These are phyloP conservation scores for Trachelus iudaicus DNA, from an alignment of 2,888 invertebrate genomes.

Conservation along the genomic window DNA sequence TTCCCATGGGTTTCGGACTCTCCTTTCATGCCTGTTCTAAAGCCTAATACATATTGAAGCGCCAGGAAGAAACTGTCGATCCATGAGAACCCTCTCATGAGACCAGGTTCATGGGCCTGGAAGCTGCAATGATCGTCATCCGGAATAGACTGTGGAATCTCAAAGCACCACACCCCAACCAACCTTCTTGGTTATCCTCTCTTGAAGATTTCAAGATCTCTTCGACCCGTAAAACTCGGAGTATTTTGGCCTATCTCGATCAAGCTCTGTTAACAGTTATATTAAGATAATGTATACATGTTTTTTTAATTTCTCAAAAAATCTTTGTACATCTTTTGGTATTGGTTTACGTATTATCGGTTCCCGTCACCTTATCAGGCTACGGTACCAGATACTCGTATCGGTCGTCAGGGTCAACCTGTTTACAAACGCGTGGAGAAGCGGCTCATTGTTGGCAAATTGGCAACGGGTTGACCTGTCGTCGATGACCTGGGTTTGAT, in stretches of 20 bases:
- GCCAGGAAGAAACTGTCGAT: background rate
- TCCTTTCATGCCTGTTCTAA: background rate
- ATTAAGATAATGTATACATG: too few relatives aligned
- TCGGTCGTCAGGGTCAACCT: slow-evolving; percentile 31
- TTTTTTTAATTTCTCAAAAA: background rate
- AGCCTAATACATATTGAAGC: background rate
- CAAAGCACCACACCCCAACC: too few relatives aligned
- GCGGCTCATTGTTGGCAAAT: slow-evolving; percentile 49
- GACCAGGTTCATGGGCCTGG: background rate
- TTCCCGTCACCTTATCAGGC: background rate
- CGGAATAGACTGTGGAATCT: too few relatives aligned
- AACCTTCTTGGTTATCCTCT: too few relatives aligned
- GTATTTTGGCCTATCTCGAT: too few relatives aligned
- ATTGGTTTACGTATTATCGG: background rate
- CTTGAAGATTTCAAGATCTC: too few relatives aligned
- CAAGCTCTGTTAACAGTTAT: too few relatives aligned
- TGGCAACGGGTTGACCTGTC: slow-evolving; percentile 52
- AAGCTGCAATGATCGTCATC: background rate
- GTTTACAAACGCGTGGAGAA: slow-evolving; percentile 41
- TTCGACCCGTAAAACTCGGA: too few relatives aligned
- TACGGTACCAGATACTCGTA: background rate
- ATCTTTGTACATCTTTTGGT: background rate
- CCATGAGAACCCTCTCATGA: background rate
- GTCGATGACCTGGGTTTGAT: slow-evolving; percentile 57
- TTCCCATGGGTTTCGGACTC: too few relatives aligned